Percentiles rank a stretch among this genome's conserved stretches.
Conservation (phyloP, 2,113 vertebrate genomes). For the Baryphthengus martii region DNA sequence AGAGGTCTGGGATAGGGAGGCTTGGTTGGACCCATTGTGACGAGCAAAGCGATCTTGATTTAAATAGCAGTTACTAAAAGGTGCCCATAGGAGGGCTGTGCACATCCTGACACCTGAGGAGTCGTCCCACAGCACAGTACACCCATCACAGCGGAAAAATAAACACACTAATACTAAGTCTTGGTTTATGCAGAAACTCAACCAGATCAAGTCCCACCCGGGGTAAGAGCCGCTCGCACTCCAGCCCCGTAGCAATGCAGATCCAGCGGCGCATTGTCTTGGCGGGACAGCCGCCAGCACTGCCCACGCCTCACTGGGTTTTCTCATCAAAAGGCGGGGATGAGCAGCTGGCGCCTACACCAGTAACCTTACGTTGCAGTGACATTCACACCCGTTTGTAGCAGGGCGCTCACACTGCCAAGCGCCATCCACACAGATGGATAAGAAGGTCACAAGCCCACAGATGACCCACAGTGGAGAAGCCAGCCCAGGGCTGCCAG, state of each 20-base stretch:
- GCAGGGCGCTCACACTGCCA: background rate
- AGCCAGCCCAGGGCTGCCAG: background rate
- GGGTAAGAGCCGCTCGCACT: background rate
- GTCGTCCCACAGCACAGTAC: background rate
- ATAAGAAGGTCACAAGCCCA: background rate
- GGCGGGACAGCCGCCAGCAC: background rate
- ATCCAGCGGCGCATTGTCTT: background rate
- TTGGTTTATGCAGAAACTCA: background rate
- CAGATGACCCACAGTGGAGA: fast-evolving
- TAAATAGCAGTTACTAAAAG: background rate
- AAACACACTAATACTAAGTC: background rate
- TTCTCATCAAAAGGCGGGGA: background rate
- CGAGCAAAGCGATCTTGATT: background rate
- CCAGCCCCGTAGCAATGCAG: background rate
- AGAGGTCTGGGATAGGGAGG: fast-evolving
- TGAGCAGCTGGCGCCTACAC: background rate
- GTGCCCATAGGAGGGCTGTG: background rate
- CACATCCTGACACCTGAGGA: background rate
- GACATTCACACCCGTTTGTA: fast-evolving
- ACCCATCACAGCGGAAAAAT: background rate
- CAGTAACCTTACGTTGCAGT: background rate
- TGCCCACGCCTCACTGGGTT: background rate
- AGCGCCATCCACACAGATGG: background rate
- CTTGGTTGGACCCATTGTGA: background rate
- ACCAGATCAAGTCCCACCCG: background rate